phyloP scores from a whole-genome alignment of 92 coral and sea anemone genomes.

The Parazoanthus atlanticus region DNA sequence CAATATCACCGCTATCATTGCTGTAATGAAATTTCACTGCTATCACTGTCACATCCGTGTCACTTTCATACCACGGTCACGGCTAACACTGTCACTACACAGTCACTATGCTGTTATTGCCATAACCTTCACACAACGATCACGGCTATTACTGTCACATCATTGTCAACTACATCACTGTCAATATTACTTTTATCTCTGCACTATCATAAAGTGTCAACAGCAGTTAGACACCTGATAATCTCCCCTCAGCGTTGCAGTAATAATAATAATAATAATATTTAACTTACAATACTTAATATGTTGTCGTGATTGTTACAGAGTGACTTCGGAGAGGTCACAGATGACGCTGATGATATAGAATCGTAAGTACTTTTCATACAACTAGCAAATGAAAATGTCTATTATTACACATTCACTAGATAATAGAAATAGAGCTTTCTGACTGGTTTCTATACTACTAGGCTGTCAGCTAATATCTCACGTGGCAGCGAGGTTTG shows the following conservation, averaged over 20 bases:
- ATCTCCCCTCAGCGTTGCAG: neutral
- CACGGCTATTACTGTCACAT: neutral
- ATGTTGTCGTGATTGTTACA: conserved; percentile 16
- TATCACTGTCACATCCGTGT: neutral
- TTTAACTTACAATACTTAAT: neutral
- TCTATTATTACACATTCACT: no score
- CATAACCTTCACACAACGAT: no score
- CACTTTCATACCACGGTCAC: neutral
- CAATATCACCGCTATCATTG: neutral
- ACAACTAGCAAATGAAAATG: neutral
- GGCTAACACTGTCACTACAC: neutral
- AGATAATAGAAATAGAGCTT: neutral
- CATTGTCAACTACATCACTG: neutral
- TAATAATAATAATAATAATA: no score
- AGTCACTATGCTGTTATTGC: neutral
- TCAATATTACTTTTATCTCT: no score
- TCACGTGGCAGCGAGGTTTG: no score
- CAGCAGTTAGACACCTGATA: no score
- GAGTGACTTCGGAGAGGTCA: conserved; percentile 59
- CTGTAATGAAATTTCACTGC: no score
- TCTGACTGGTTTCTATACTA: neutral
- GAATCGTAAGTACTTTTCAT: conserved; percentile 74
- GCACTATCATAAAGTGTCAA: no score
- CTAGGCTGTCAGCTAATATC: no score
- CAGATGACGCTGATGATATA: conserved; percentile 84